These are phyloP conservation scores for Pangasianodon gigas DNA, from an alignment of 2,113 vertebrate genomes.

Conservation along the genomic window DNA sequence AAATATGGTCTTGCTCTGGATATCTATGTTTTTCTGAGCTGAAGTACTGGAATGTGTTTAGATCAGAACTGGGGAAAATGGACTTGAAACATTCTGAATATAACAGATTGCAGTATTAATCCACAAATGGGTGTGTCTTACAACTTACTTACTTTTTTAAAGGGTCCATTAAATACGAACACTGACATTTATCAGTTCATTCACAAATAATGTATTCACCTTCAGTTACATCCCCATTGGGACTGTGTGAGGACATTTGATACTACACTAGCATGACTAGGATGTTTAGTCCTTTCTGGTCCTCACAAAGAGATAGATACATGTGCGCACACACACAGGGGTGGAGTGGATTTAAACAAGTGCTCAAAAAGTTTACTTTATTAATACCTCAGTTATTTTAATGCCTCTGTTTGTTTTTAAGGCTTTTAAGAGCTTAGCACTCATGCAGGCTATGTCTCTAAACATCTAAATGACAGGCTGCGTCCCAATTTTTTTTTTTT, in stretches of 20 bases:
- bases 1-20: background rate
- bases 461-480: background rate
- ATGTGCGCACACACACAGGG: background rate
- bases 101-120: background rate
- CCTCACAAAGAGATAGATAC: no score
- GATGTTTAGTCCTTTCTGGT: no score
- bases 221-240: background rate
- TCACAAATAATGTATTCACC: background rate
- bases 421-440: background rate
- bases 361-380: background rate
- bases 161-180: background rate
- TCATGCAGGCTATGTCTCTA: background rate
- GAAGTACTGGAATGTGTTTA: background rate
- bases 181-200: background rate
- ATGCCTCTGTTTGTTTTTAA: background rate
- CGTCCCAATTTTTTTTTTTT: background rate
- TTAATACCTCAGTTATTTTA: background rate
- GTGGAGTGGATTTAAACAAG: background rate
- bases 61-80: background rate
- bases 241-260: background rate
- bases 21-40: background rate
- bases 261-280: background rate
- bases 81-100: background rate
- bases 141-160: background rate
- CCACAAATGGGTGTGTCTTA: background rate